phyloP scores from a whole-genome alignment of 2,888 invertebrate genomes.

The Corbicula japonica region DNA sequence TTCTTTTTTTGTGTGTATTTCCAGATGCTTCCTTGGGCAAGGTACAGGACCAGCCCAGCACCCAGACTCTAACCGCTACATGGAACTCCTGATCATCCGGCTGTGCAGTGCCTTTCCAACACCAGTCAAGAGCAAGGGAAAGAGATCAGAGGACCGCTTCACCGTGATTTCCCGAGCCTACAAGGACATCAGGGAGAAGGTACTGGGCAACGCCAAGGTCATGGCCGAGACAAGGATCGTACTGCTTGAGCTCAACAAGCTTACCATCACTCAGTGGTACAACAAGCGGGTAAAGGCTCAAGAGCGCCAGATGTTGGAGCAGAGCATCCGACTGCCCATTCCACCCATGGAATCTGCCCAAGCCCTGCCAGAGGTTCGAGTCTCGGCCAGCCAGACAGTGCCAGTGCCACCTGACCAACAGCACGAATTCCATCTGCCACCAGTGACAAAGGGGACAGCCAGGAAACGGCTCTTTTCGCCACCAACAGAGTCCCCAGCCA shows the following conservation, averaged over 20 bases:
- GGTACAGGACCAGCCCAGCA: conserved; percentile 37
- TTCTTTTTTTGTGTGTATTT: not conserved
- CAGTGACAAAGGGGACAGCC: conserved; percentile 6
- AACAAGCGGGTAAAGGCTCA: conserved; percentile 16
- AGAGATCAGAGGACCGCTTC: conserved; percentile 25
- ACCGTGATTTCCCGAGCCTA: conserved; percentile 24
- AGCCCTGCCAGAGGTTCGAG: not conserved
- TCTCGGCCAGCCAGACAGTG: not conserved
- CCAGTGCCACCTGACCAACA: conserved; percentile 20
- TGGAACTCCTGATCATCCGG: conserved; percentile 34
- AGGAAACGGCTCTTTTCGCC: not conserved
- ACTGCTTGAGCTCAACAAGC: conserved; percentile 39
- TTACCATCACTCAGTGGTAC: conserved; percentile 37
- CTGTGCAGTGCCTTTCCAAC: conserved; percentile 33
- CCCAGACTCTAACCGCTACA: conserved; percentile 44
- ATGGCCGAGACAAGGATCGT: conserved; percentile 12
- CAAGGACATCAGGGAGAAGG: conserved; percentile 16
- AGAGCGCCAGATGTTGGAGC: conserved; percentile 46
- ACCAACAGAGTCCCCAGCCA: not conserved
- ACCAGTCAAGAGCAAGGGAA: conserved; percentile 12
- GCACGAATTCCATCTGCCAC: conserved; percentile 24
- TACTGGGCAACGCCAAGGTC: conserved; percentile 23
- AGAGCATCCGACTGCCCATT: conserved; percentile 29
- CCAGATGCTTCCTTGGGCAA: conserved; percentile 31
- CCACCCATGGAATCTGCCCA: conserved; percentile 23